Evolutionary conservation across 2,113 vertebrate genomes (phyloP), one percentile per base, ranked within the genome.

Genomic region (Cyanistes caeruleus): DNA sequence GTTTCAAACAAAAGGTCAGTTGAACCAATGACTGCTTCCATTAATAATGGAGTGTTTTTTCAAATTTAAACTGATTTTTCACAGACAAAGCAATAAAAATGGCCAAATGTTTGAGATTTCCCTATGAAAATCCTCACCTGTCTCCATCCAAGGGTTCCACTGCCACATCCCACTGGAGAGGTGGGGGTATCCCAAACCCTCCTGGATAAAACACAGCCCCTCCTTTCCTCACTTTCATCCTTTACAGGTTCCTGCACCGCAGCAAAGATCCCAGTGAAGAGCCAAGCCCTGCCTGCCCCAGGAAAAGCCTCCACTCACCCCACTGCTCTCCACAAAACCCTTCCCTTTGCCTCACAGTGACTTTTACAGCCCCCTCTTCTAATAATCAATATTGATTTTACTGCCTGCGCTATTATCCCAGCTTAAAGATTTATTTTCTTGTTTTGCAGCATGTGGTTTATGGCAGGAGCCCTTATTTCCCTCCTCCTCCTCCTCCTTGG

Each of bases 311-410:
- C 8, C 28, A 3, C 31, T 6, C 43, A 2, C 7, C 84, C 89
- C 52, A n/a, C 52, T 23, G 76, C 74, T 84, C 69, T 37, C 90
- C 92, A 35, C 91, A 84, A 73, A 68, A 35, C 0, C 63, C 53
- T 31, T 25, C 79, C 67, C 74, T 33, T 31, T 4, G 24, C 69
- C 96, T 96, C 44, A 6, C 96, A 59, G 52, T 11, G 10, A 72
- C 23, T 80, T 96, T 95, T 84, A 93, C 75, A 91, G 87, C 81
- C 96, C 86, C 68, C 67, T 77, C 72, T 94, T 33, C 90, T 97
- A 96, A 97, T 98, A 97, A 98, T 98, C 98, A 98, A 97, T 97
- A 98, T 97, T 93, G 97, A 98, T 97, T 97, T 97, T 93, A 70
- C 93, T 89, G 60, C 84, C 95, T 68, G 83, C 17, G 74, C 94